These are phyloP conservation scores for Tetragonula clypearis DNA, from an alignment of 1,140 invertebrate species.

Conservation along the genomic window DNA sequence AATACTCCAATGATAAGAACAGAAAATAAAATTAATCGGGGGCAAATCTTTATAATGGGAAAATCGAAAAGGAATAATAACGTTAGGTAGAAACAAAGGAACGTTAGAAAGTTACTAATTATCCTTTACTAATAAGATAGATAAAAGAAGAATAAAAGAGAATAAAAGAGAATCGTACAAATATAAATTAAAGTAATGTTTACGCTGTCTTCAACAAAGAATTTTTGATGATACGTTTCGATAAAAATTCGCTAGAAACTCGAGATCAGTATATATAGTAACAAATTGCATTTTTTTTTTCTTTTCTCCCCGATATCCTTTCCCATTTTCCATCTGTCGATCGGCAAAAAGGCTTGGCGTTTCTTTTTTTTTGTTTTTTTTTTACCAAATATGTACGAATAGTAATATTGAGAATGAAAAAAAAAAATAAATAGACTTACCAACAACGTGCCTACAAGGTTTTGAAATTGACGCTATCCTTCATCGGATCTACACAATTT, in stretches of 20 bases:
- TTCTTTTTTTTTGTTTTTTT: too few relatives aligned
- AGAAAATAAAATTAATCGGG: background rate
- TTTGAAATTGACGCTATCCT: slow-evolving; percentile 74
- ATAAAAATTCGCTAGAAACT: background rate
- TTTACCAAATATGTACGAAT: background rate
- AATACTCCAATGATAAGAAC: background rate
- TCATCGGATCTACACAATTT: slow-evolving; percentile 67
- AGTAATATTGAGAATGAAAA: slow-evolving; percentile 38
- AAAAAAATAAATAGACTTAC: slow-evolving; percentile 64
- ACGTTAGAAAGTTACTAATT: background rate
- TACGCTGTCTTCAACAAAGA: background rate
- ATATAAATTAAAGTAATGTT: background rate
- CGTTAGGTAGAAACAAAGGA: background rate
- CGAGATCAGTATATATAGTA: background rate
- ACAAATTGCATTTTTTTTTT: background rate
- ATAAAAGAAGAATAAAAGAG: background rate
- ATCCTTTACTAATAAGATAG: background rate
- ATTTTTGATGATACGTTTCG: background rate
- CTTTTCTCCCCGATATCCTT: too few relatives aligned
- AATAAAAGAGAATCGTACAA: background rate
- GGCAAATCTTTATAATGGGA: background rate
- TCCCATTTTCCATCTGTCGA: background rate
- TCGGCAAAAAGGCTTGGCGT: slow-evolving; percentile 1
- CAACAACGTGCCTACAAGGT: slow-evolving; percentile 72
- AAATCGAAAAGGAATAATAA: background rate